Conservation (phyloP, 2,113 vertebrate species). For the Microtus pennsylvanicus region DNA sequence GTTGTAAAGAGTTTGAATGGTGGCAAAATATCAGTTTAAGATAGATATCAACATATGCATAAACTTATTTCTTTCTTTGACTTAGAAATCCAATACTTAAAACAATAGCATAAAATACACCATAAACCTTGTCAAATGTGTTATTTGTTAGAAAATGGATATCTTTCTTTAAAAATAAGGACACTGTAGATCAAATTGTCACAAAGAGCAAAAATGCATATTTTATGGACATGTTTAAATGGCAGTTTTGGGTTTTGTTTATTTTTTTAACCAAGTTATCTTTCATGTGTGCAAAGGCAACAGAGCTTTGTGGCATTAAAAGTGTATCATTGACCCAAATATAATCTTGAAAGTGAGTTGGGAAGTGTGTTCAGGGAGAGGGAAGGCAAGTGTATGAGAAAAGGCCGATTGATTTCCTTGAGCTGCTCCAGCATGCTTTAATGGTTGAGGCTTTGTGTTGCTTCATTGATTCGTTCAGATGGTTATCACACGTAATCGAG, state of each 20-base stretch:
- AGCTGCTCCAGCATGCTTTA: slow-evolving; percentile 77
- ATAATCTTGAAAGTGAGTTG: slow-evolving; percentile 62
- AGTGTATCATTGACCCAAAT: slow-evolving; percentile 78
- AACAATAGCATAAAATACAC: neutral
- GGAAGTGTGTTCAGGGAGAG: slow-evolving; percentile 42
- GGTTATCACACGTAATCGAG: slow-evolving; percentile 65
- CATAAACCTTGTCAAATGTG: neutral
- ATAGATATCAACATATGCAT: neutral
- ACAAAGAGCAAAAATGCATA: neutral
- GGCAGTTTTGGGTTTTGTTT: neutral
- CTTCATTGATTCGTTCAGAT: slow-evolving; percentile 78
- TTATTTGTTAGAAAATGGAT: neutral
- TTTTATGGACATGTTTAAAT: neutral
- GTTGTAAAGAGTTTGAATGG: neutral
- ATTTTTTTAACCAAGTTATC: neutral
- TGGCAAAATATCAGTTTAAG: neutral
- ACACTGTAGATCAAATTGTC: neutral
- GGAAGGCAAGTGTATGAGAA: neutral
- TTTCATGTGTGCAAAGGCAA: slow-evolving; percentile 55
- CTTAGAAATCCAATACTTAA: neutral
- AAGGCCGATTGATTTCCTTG: slow-evolving; percentile 67
- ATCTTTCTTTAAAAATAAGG: neutral
- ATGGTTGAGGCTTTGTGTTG: slow-evolving; percentile 75
- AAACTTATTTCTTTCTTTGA: neutral
- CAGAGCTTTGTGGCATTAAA: slow-evolving; percentile 56